Evolutionary conservation across 1,140 invertebrate species (phyloP).

Genomic region (Drosophila truncata): DNA sequence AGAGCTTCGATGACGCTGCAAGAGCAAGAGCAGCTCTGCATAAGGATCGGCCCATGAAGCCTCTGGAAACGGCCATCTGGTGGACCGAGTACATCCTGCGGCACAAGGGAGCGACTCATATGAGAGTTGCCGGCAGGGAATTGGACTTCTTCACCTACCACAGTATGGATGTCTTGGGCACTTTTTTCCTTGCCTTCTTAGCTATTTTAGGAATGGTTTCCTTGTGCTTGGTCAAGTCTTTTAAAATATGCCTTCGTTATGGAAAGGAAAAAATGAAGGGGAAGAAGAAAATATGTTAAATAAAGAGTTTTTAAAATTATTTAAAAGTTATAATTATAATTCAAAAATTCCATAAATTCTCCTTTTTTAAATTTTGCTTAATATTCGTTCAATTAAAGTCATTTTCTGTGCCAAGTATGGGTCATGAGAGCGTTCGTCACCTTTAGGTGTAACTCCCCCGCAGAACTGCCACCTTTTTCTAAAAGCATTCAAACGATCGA

Average conservation of each 20-base stretch:
- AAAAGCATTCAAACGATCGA: background rate
- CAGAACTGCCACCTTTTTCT: background rate
- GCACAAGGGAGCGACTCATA: conserved; percentile 79
- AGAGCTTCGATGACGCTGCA: conserved; percentile 26
- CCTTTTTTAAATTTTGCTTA: no score
- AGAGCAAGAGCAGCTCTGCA: conserved; percentile 85
- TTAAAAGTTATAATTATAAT: background rate
- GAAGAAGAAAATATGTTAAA: conserved; percentile 5
- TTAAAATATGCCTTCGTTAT: background rate
- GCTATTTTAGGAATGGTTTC: background rate
- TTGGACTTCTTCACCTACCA: conserved; percentile 54
- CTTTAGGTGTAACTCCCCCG: background rate
- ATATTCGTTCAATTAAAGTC: no score
- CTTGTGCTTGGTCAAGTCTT: background rate
- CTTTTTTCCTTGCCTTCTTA: conserved; percentile 3
- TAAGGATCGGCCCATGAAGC: conserved; percentile 86
- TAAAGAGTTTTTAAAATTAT: background rate
- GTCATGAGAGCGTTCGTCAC: background rate
- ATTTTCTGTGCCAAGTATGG: background rate
- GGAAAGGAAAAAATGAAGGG: background rate
- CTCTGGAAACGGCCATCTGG: conserved; percentile 87
- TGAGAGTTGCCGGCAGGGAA: conserved; percentile 79
- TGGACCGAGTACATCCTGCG: conserved; percentile 88
- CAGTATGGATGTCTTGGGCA: conserved; percentile 42
- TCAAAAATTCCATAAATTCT: no score